A percentile compares a stretch with the other conserved stretches of the same genome.
phyloP scores from a whole-genome alignment of 2,888 invertebrate genomes.

The Physocephala rufipes region DNA sequence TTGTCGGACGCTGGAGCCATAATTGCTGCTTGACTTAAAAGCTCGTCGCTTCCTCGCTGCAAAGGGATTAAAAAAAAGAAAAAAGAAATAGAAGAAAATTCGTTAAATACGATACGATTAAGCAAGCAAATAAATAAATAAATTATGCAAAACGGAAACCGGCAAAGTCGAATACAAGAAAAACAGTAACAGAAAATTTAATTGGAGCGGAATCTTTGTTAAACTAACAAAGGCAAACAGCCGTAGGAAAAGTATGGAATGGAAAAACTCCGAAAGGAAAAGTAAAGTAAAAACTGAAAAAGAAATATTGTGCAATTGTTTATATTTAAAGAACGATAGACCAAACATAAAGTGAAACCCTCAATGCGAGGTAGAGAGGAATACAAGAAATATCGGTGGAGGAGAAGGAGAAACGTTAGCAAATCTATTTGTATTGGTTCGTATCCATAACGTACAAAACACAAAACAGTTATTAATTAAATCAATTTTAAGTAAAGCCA shows the following conservation, averaged over 20 bases:
- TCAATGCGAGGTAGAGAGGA: background rate
- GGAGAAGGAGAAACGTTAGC: background rate
- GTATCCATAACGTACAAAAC: conserved; percentile 15
- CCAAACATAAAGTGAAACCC: background rate
- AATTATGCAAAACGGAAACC: background rate
- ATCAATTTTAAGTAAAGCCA: conserved; percentile 28
- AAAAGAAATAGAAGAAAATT: conserved; percentile 13
- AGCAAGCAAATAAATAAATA: conserved; percentile 24
- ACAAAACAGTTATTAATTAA: conserved; percentile 24
- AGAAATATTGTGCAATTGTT: conserved; percentile 4
- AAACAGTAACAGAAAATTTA: background rate
- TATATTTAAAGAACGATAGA: conserved; percentile 7
- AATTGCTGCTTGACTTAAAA: conserved; percentile 93
- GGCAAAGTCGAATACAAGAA: background rate
- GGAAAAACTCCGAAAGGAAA: background rate
- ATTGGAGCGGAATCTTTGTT: conserved; percentile 34
- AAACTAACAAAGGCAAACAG: conserved; percentile 47
- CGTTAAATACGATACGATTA: conserved; percentile 23
- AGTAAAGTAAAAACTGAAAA: conserved; percentile 39
- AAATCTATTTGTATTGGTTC: no score
- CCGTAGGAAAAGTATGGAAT: background rate
- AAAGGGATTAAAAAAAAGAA: no score
- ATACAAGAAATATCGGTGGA: background rate
- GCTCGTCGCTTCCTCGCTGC: conserved; percentile 98
- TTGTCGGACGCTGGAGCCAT: conserved; percentile 95